Evolutionary conservation across 1,140 invertebrate genomes (phyloP).

Genomic region (Sinella curviseta): DNA sequence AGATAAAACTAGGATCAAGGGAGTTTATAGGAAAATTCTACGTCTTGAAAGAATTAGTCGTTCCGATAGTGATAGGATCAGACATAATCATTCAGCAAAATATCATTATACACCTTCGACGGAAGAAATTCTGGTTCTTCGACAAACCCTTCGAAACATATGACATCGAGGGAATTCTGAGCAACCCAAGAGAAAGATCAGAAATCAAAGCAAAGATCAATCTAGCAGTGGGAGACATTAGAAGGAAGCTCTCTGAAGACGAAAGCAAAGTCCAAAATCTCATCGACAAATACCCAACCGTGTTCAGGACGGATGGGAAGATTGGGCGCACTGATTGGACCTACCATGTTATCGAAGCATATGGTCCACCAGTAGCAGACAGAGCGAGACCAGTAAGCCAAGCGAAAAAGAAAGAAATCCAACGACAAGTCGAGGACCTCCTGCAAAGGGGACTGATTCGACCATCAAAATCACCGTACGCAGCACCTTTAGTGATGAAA

Average conservation of each 20-base stretch:
- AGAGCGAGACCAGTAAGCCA: too few species aligned
- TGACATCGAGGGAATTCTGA: background rate
- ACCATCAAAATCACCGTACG: slow-evolving; percentile 1
- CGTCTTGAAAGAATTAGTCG: background rate
- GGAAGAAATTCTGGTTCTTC: background rate
- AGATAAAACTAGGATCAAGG: background rate
- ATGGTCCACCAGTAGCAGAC: background rate
- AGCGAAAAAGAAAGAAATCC: background rate
- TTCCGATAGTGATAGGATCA: background rate
- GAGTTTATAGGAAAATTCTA: background rate
- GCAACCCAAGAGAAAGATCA: too few species aligned
- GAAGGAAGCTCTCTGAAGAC: background rate
- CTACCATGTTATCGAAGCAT: background rate
- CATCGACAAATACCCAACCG: background rate
- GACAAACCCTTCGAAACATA: background rate
- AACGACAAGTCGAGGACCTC: slow-evolving; percentile 23
- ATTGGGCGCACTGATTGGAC: background rate
- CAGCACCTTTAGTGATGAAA: slow-evolving; percentile 21
- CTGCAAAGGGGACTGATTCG: slow-evolving; percentile 29
- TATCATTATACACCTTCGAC: background rate
- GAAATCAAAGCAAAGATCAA: background rate
- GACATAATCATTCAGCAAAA: background rate
- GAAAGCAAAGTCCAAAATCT: background rate
- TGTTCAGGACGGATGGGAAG: background rate
- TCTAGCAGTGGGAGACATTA: background rate